Evolutionary conservation across 2,888 invertebrate species (phyloP).

Genomic region (Itoplectis maculator): DNA sequence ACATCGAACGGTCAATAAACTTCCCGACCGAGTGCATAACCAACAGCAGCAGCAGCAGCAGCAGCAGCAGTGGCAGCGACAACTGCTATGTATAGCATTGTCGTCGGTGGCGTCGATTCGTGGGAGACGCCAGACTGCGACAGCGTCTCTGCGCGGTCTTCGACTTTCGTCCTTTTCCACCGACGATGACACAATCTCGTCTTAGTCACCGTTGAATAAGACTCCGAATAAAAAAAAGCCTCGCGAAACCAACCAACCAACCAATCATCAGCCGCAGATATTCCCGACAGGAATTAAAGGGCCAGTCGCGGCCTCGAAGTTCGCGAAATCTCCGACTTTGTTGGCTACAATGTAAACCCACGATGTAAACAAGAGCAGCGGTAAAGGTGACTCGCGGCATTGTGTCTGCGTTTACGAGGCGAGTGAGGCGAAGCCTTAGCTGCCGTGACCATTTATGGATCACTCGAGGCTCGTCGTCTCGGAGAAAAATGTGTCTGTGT

Average conservation of each 20-base stretch:
- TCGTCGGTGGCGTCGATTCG: background rate
- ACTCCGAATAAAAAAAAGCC: background rate
- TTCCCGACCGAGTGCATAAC: background rate
- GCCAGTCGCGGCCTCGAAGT: too few species aligned
- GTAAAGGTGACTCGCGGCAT: slow-evolving; percentile 19
- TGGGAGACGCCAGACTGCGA: background rate
- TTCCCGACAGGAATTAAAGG: background rate
- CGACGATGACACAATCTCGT: background rate
- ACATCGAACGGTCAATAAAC: slow-evolving; percentile 39
- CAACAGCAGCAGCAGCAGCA: too few species aligned
- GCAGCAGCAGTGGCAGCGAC: too few species aligned
- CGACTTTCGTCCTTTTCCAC: background rate
- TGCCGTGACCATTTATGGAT: slow-evolving; percentile 80
- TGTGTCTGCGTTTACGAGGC: slow-evolving; percentile 1
- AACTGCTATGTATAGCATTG: background rate
- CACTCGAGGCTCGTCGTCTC: slow-evolving; percentile 71
- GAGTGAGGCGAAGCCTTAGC: slow-evolving; percentile 40
- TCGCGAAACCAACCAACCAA: background rate
- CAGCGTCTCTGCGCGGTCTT: background rate
- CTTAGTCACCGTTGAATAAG: background rate
- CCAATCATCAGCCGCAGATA: too few species aligned
- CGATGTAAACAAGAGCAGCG: background rate
- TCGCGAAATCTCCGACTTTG: too few species aligned
- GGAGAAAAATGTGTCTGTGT: slow-evolving; percentile 66
- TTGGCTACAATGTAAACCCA: too few species aligned